These are phyloP conservation scores for Ammospiza nelsoni DNA, from an alignment of 2,113 vertebrate species.

Conservation along the genomic window DNA sequence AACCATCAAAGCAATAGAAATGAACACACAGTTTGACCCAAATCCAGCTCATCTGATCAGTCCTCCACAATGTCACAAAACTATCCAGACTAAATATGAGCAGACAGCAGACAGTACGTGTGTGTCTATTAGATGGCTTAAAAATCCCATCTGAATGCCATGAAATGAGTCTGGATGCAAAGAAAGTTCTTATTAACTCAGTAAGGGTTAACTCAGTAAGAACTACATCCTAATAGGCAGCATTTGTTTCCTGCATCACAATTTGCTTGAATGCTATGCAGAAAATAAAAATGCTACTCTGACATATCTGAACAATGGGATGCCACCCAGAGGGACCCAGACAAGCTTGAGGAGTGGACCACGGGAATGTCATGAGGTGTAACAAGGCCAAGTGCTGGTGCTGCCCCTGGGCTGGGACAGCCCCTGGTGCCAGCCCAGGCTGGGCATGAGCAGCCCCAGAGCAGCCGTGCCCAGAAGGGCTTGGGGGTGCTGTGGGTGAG, in stretches of 20 bases:
- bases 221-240: background rate
- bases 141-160: background rate
- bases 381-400: background rate
- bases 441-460: background rate
- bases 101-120: background rate
- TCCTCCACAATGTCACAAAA: background rate
- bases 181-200: background rate
- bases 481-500: background rate
- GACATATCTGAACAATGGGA: accelerated
- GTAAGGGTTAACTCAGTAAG: background rate
- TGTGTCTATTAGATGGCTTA: background rate
- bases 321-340: background rate
- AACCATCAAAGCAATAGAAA: background rate
- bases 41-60: background rate
- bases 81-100: background rate
- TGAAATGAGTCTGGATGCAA: background rate
- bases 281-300: background rate
- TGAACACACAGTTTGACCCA: background rate
- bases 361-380: accelerated
- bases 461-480: background rate
- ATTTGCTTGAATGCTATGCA: background rate
- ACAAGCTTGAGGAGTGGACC: accelerated
- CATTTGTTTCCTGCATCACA: background rate
- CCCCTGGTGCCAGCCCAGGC: accelerated
- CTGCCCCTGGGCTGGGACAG: accelerated